These are phyloP conservation scores for Leptodactylus fallax DNA, from an alignment of 2,797 vertebrate genomes.

Conservation along the genomic window DNA sequence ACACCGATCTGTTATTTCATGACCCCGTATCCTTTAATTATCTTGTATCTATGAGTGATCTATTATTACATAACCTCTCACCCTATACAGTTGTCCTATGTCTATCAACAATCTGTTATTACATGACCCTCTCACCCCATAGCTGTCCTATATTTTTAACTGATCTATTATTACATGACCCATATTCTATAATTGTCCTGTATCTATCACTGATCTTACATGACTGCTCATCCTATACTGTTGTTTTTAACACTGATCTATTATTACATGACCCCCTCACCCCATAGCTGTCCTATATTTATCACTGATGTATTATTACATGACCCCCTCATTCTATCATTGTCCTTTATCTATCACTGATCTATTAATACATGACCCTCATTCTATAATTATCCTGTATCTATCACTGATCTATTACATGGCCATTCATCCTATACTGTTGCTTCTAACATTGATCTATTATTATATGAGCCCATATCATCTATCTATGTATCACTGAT, in stretches of 20 bases:
- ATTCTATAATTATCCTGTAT: background rate
- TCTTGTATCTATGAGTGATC: background rate
- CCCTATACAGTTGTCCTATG: background rate
- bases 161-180: background rate
- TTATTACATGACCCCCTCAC: background rate
- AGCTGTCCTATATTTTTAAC: background rate
- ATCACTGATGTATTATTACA: background rate
- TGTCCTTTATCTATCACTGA: background rate
- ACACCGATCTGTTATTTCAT: background rate
- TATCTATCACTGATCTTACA: background rate
- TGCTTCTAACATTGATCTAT: background rate
- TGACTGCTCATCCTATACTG: background rate
- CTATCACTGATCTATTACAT: background rate
- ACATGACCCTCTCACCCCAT: slow-evolving; percentile 1
- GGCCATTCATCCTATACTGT: background rate
- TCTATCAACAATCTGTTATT: background rate
- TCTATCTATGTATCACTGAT: background rate
- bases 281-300: background rate
- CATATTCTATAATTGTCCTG: background rate
- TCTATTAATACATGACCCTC: background rate
- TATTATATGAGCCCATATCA: background rate
- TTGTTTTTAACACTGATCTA: background rate
- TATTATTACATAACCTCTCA: background rate
- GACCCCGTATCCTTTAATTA: background rate
- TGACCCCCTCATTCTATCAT: background rate